These are phyloP conservation scores for Lycodopsis pacificus DNA, from an alignment of 2,797 vertebrate genomes.

Conservation along the genomic window DNA sequence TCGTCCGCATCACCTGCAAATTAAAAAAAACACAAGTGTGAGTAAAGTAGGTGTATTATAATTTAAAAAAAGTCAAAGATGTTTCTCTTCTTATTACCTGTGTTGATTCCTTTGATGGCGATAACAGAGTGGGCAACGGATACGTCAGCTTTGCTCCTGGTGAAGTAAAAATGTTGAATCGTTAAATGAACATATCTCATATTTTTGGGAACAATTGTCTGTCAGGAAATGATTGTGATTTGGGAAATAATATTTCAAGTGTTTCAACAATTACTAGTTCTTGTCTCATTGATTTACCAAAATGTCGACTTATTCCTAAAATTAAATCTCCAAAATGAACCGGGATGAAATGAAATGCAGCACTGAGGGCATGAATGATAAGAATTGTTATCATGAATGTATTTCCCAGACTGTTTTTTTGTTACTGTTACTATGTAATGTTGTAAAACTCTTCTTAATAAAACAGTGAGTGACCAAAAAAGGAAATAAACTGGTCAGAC, in stretches of 20 bases:
- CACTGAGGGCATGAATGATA: not conserved
- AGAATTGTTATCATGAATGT: not conserved
- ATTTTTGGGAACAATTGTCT: not conserved
- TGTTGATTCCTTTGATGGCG: slow-evolving; percentile 68
- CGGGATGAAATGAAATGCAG: not conserved
- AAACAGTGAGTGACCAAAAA: not conserved
- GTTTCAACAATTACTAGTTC: not conserved
- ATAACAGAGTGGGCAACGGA: slow-evolving; percentile 60
- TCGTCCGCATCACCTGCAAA: slow-evolving; percentile 60
- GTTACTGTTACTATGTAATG: not conserved
- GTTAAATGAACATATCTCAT: not conserved
- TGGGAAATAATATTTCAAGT: not conserved
- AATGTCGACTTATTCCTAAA: not conserved
- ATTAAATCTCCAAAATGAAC: not conserved
- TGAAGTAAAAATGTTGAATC: slow-evolving; percentile 24
- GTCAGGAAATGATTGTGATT: not conserved
- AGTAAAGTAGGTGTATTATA: not conserved
- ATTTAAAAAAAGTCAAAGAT: not conserved
- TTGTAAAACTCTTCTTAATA: not conserved
- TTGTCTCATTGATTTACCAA: not conserved
- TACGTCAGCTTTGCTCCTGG: slow-evolving; percentile 59
- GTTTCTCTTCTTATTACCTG: slow-evolving; percentile 57
- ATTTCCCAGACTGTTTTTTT: not conserved
- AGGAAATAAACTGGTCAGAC: not conserved
- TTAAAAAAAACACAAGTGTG: not conserved